Evolutionary conservation across 2,888 invertebrate species (phyloP), one percentile per base, ranked within the genome.

Genomic region (Chrysolina americana): DNA sequence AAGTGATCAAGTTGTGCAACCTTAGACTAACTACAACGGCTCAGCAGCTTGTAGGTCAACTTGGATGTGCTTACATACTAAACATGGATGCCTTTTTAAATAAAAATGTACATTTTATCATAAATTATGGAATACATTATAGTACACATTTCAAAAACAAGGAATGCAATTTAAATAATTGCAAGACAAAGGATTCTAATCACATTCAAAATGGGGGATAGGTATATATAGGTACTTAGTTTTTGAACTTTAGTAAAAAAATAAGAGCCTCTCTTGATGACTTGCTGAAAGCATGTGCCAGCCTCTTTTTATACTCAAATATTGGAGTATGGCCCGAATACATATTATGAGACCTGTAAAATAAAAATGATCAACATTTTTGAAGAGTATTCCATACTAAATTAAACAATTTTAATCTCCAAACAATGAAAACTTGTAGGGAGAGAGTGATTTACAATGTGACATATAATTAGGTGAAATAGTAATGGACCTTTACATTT

Each of bases 201-300:
- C 76, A 75, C 73, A 73, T 73, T 72, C 50, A 71, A 76, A 72
- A 68, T 70, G 56, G 41, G 64, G 68, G 71, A 69, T 72, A 72
- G 74, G 71, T 76, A 78, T 74, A 71, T 59, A 56, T 73, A 75
- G 70, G 76, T 78, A 74, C 69, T 65, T 53, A 74, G 53, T 11
- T 44, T 71, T 76, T 72, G 65, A 68, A 76, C 69, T 69, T 76
- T 89, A 96, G 90, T 96, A 96, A 89, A 96, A 96, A 91, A 96
- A 95, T 81, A 96, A 90, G 83, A 96, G 91, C 86, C 96, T 92
- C 87, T 96, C 96, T 85, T 96, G 96, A 75, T 96, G 95, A 75
- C 94, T 95, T 76, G 95, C 94, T 1, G 95, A 95, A 74, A 96
- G 90, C 81, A 96, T 90, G 83, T 95, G 92, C 96, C 96, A 96